Percentiles rank a stretch among this genome's conserved stretches.
Conservation (phyloP, 2,797 vertebrate species). For the Mus caroli region DNA sequence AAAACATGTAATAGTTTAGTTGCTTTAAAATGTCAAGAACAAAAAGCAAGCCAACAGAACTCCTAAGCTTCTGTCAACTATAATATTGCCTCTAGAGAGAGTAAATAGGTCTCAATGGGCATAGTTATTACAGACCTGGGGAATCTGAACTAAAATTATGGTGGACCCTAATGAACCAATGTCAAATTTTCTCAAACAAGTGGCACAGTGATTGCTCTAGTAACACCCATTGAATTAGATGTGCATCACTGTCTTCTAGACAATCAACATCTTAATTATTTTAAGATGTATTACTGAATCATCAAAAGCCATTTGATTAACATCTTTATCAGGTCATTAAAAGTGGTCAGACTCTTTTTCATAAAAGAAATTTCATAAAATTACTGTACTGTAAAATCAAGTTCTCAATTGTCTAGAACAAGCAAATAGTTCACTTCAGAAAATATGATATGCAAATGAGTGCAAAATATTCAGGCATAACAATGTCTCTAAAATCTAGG, state of each 20-base stretch:
- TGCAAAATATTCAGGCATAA: constrained; percentile 18
- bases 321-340: constrained; percentile 54
- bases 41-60: neutral
- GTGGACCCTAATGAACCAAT: neutral
- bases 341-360: constrained; percentile 26
- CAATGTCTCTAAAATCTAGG: constrained; percentile 15
- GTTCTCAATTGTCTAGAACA: constrained; percentile 34
- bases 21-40: constrained; percentile 37
- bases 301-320: constrained; percentile 61
- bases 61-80: neutral
- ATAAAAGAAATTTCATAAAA: constrained; percentile 58
- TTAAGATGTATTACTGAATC: constrained; percentile 40
- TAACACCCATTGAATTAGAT: constrained; percentile 48
- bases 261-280: constrained; percentile 36
- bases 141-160: constrained; percentile 7
- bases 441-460: constrained; percentile 34
- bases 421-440: constrained; percentile 61
- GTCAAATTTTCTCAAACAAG: constrained; percentile 32
- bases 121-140: neutral
- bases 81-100: neutral
- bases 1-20: neutral
- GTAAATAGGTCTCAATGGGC: neutral
- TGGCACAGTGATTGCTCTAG: constrained; percentile 26
- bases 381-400: constrained; percentile 58
- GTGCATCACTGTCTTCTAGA: constrained; percentile 29